A percentile compares a stretch with the other conserved stretches of the same genome.
Conservation (phyloP, 2,797 vertebrate species). For the Sebastiscus albofasciatus region DNA sequence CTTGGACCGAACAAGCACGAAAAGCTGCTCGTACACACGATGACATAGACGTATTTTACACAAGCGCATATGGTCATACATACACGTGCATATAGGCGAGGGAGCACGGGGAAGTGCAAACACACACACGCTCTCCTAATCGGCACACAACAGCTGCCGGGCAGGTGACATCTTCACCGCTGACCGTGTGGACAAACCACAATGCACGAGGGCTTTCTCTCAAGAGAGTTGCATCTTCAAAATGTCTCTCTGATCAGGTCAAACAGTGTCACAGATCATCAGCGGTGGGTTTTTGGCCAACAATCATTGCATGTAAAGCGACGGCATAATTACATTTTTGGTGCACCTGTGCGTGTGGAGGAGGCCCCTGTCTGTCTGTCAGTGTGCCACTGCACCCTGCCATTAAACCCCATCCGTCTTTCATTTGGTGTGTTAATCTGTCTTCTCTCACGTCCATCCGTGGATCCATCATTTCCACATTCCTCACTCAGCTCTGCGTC, state of each 20-base stretch:
- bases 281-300: neutral
- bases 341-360: conserved; percentile 11
- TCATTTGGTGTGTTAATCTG: conserved; percentile 35
- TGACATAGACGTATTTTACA: conserved; percentile 42
- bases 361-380: conserved; percentile 8
- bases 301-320: neutral
- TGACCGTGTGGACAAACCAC: neutral
- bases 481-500: conserved; percentile 21
- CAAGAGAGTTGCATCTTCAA: neutral
- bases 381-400: conserved; percentile 26
- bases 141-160: conserved; percentile 37
- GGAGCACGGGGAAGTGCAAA: conserved; percentile 7
- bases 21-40: conserved; percentile 27
- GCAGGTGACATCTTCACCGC: conserved; percentile 15
- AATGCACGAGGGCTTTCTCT: neutral
- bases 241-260: neutral
- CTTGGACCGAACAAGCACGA: conserved; percentile 41
- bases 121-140: conserved; percentile 17
- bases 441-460: conserved; percentile 19
- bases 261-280: neutral
- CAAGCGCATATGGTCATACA: conserved; percentile 4
- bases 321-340: conserved; percentile 19
- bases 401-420: conserved; percentile 25
- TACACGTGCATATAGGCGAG: neutral
- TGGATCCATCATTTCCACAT: conserved; percentile 20